A percentile compares a stretch with the other conserved stretches of the same genome.
Conservation (phyloP, 2,797 vertebrate genomes). For the Hipposideros larvatus region DNA sequence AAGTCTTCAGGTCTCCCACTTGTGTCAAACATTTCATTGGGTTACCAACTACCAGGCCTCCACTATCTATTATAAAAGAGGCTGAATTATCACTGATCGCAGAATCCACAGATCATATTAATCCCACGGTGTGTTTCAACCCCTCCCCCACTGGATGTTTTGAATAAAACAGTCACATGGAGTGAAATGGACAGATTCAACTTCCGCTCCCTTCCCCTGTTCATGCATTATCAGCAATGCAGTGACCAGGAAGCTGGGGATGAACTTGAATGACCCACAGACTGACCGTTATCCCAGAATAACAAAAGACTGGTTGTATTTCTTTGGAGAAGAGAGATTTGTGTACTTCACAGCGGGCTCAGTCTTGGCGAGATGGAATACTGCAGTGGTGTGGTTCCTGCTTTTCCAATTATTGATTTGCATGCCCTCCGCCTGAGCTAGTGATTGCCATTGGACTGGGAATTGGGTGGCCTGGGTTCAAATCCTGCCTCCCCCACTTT, state of each 20-base stretch:
- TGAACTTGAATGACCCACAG: neutral
- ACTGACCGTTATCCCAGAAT: neutral
- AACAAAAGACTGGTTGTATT: neutral
- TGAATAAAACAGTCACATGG: neutral
- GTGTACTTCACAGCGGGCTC: neutral
- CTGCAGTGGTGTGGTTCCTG: neutral
- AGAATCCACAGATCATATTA: neutral
- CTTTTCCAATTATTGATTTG: neutral
- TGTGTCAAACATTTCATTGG: neutral
- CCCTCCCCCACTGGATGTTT: neutral
- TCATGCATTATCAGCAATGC: neutral
- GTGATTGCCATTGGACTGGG: neutral
- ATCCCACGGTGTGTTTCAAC: neutral
- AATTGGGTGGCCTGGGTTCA: neutral
- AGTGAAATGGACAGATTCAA: neutral
- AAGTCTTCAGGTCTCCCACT: neutral
- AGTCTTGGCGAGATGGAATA: neutral
- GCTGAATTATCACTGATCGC: neutral
- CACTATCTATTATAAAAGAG: neutral
- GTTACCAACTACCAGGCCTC: neutral
- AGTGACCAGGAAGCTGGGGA: neutral
- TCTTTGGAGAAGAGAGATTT: neutral
- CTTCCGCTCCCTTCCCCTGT: too few relatives aligned
- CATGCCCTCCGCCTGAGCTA: neutral
- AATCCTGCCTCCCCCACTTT: neutral